phyloP scores from a whole-genome alignment of 2,797 vertebrate species.

The Galagoides demidoff region DNA sequence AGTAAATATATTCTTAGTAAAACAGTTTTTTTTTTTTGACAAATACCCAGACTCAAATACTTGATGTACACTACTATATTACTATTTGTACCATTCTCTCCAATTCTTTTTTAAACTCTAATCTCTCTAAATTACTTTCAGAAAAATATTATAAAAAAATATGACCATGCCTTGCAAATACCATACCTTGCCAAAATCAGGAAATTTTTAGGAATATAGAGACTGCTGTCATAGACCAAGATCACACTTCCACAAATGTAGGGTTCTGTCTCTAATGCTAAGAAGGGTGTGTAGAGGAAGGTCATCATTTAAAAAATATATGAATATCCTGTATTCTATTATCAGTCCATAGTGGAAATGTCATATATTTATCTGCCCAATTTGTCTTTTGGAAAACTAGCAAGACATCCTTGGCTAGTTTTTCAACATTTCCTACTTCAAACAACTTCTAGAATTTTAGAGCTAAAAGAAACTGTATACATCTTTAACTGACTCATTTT shows the following conservation, averaged over 20 bases:
- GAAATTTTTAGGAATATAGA: neutral
- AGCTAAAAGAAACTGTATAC: neutral
- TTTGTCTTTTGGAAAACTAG: conserved; percentile 46
- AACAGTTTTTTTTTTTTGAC: neutral
- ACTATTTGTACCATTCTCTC: neutral
- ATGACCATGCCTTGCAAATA: neutral
- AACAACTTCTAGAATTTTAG: conserved; percentile 37
- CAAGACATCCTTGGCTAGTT: neutral
- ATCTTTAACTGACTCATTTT: conserved; percentile 1
- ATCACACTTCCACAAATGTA: neutral
- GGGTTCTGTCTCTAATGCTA: neutral
- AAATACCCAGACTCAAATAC: neutral
- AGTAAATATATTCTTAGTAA: neutral
- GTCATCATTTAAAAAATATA: neutral
- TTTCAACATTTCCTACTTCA: conserved; percentile 18
- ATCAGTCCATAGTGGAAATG: neutral
- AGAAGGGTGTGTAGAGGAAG: neutral
- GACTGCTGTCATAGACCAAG: neutral
- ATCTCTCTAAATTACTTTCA: neutral
- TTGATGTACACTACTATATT: neutral
- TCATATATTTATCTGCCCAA: neutral
- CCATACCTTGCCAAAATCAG: neutral
- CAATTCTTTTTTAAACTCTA: conserved; percentile 4
- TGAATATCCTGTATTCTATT: neutral
- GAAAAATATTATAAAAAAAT: conserved; percentile 40